Base-by-base conservation (phyloP, 2,797 vertebrate genomes). In the Erithacus rubecula region DNA sequence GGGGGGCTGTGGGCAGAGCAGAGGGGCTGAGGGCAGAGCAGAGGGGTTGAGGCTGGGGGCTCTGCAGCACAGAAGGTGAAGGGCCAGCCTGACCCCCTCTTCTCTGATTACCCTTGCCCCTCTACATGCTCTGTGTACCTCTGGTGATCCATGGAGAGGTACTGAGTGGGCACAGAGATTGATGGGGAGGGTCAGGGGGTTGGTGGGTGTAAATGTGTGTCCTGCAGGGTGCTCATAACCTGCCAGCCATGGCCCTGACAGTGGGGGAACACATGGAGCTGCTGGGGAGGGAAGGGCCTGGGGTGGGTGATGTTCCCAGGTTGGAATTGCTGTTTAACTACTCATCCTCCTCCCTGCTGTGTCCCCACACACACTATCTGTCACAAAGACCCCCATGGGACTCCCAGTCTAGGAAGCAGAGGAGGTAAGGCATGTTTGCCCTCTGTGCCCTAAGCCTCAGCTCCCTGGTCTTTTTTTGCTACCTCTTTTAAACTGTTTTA, bases 81-180 rank as follows among this genome's bases (percentile, higher is more conserved):
- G 43, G 32, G 21, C 39, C 34, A 63, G 11, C 13, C 37, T 1
- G 4, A 4, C 0, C 16, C 34, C 39, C 24, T 55, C 24, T 58
- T 24, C 53, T 37, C 34, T 59, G 46, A 15, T 34, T 39, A 18
- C 46, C 21, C 23, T 63, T 49, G 10, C 12, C 23, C 16, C 41
- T 46, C 6, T 17, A 1, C 4, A 6, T 27, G 44, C 59, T 46
- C 37, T 15, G 1, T 0, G 0, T 17, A 6, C 22, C 32, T 47
- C 78, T 56, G 32, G 22, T 1, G 3, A 9, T 26, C 12, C 1
- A 0, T 22, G 24, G 64, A 62, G 81, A 65, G 72, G 36, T 52
- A 64, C 89, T 29, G 64, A 36, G 72, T 0, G 4, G 56, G 56
- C 3, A 1, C 6, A 6, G 78, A 58, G 41, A n/a, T 34, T 39